Percentiles rank a stretch among this genome's conserved stretches.
Evolutionary conservation across 2,888 invertebrate species (phyloP).

Genomic region (Geophilus truncorum): DNA sequence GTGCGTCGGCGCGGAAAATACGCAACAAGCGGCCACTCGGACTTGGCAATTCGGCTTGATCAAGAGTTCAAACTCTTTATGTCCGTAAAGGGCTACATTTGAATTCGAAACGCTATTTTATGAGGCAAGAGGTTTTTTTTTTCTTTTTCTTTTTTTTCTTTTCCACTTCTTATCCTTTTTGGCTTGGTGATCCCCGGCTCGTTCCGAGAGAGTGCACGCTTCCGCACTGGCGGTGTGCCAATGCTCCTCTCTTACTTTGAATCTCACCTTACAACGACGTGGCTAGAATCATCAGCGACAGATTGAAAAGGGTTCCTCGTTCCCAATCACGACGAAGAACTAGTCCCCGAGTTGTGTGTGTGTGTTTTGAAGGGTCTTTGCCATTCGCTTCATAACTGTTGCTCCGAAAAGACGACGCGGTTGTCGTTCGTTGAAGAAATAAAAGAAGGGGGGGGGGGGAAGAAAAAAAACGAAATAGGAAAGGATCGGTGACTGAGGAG

Average conservation of each 20-base stretch:
- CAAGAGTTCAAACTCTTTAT: neutral
- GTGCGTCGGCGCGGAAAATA: neutral
- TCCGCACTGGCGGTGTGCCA: slow-evolving; percentile 11
- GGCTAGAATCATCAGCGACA: slow-evolving; percentile 10
- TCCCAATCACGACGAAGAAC: neutral
- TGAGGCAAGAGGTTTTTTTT: neutral
- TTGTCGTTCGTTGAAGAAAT: neutral
- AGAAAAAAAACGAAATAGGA: neutral
- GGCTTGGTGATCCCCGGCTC: neutral
- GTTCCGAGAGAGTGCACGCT: slow-evolving; percentile 12
- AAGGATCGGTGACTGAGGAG: neutral
- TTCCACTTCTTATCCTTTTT: neutral
- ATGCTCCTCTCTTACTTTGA: neutral
- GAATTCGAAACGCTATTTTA: slow-evolving; percentile 11
- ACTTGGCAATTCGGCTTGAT: neutral
- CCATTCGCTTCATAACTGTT: neutral
- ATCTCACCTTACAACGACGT: slow-evolving; percentile 16
- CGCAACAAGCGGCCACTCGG: neutral
- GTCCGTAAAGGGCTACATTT: neutral
- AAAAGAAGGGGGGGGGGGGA: neutral
- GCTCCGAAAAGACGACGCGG: neutral
- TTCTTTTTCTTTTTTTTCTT: neutral
- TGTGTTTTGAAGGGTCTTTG: neutral
- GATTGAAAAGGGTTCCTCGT: neutral
- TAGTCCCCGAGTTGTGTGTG: neutral